phyloP scores from a whole-genome alignment of 2,113 vertebrate species.

The Tricholaema leucomelas region DNA sequence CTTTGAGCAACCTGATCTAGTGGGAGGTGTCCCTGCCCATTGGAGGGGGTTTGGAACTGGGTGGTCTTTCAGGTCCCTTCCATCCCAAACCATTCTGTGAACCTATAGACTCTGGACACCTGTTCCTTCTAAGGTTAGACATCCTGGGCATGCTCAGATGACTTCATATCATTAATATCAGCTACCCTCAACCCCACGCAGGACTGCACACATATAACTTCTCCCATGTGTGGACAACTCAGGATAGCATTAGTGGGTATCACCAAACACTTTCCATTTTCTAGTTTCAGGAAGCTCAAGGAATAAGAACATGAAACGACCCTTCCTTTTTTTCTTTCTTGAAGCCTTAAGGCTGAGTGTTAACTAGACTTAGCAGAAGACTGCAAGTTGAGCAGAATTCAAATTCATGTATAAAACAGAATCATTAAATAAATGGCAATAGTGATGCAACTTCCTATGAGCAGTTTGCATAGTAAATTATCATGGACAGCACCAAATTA shows the following conservation, averaged over 20 bases:
- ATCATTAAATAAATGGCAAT: background rate
- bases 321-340: background rate
- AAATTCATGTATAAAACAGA: background rate
- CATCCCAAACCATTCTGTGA: no score
- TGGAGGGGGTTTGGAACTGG: no score
- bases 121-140: background rate
- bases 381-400: background rate
- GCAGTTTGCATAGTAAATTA: background rate
- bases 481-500: background rate
- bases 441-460: background rate
- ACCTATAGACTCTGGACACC: background rate
- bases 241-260: background rate
- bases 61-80: no score
- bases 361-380: background rate
- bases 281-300: background rate
- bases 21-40: no score
- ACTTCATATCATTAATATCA: background rate
- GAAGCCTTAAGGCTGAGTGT: background rate
- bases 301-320: background rate
- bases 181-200: background rate
- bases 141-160: background rate
- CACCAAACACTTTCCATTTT: background rate
- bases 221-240: background rate
- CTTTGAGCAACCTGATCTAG: no score
- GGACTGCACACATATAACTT: background rate